Evolutionary conservation across 2,888 invertebrate species (phyloP).

Genomic region (Schizaphis graminum): DNA sequence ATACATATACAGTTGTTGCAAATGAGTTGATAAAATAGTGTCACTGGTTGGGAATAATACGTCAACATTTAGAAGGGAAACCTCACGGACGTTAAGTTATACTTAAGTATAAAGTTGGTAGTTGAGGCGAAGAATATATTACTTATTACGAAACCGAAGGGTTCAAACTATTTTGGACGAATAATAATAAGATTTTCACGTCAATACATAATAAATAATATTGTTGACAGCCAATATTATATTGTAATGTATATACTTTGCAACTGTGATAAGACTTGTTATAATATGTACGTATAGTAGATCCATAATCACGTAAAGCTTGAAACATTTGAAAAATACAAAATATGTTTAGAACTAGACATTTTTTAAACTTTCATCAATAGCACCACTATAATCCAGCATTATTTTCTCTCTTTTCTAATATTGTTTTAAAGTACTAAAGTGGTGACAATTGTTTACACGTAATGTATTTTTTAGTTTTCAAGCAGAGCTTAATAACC

Average conservation of each 20-base stretch:
- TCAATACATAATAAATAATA: not conserved
- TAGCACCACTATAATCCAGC: not conserved
- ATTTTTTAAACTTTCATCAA: not conserved
- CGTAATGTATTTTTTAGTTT: not conserved
- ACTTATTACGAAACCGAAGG: not conserved
- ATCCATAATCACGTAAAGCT: not conserved
- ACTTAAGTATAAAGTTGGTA: too few relatives aligned
- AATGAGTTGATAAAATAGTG: not conserved
- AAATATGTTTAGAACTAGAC: not conserved
- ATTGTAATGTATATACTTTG: not conserved
- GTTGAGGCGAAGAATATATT: too few relatives aligned
- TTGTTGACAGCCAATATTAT: not conserved
- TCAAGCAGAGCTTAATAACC: not conserved
- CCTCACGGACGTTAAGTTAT: not conserved
- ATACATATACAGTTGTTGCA: not conserved
- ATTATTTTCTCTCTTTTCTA: not conserved
- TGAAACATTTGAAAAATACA: not conserved
- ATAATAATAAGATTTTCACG: not conserved
- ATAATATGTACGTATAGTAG: not conserved
- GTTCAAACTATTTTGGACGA: not conserved
- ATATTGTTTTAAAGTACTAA: not conserved
- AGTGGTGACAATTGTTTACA: not conserved
- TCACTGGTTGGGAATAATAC: not conserved
- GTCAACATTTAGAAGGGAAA: not conserved
- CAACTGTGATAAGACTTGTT: not conserved